phyloP scores from a whole-genome alignment of 2,888 invertebrate genomes.

The Diloba caeruleocephala region DNA sequence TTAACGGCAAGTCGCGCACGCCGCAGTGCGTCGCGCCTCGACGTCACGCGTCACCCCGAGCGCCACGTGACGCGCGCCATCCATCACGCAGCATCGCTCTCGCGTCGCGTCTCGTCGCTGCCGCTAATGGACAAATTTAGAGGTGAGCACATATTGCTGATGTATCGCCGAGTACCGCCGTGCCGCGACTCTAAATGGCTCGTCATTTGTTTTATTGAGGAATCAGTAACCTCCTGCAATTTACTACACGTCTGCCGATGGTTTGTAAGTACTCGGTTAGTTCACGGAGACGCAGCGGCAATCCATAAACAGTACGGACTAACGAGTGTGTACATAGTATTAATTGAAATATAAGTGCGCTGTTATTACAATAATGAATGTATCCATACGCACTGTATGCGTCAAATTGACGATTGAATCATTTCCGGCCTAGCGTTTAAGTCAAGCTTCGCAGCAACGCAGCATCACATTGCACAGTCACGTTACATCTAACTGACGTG shows the following conservation, averaged over 20 bases:
- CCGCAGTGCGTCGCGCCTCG: not conserved
- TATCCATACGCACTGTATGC: slow-evolving; percentile 1
- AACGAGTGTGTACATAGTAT: slow-evolving; percentile 20
- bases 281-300: slow-evolving; percentile 17
- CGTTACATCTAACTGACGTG: not conserved
- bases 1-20: slow-evolving; percentile 11
- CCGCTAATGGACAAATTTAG: slow-evolving; percentile 28
- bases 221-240: not conserved
- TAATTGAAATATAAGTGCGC: slow-evolving; percentile 25
- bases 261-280: not conserved
- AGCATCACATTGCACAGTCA: slow-evolving; percentile 18
- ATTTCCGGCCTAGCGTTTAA: slow-evolving; percentile 18
- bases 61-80: slow-evolving; percentile 3
- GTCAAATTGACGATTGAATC: not conserved
- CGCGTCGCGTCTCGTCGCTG: slow-evolving; percentile 7
- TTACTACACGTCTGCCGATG: not conserved
- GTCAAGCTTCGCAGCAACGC: slow-evolving; percentile 9
- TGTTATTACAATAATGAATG: slow-evolving; percentile 1
- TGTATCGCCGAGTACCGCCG: slow-evolving; percentile 13
- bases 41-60: not conserved
- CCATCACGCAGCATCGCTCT: slow-evolving; percentile 15
- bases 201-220: slow-evolving; percentile 3
- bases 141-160: slow-evolving; percentile 3
- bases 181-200: not conserved
- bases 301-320: slow-evolving; percentile 38